Evolutionary conservation across 2,888 invertebrate genomes (phyloP).

Genomic region (Tiphia femorata): DNA sequence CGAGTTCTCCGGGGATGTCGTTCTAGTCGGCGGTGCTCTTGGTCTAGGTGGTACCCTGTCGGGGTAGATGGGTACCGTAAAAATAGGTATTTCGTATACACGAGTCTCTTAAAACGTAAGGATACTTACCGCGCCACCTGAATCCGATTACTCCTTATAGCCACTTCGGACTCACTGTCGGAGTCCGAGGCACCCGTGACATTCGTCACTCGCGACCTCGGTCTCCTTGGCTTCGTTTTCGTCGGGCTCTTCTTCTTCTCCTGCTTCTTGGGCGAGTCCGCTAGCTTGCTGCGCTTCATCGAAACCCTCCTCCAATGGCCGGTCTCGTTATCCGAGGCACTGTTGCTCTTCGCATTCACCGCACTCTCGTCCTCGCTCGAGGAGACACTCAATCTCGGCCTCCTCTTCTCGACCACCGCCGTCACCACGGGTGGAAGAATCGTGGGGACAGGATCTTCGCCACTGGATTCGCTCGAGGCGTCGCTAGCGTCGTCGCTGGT

Average conservation of each 20-base stretch:
- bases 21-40: constrained; percentile 57
- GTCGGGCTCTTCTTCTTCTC: constrained; percentile 61
- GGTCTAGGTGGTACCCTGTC: constrained; percentile 56
- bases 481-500: constrained; percentile 67
- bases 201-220: constrained; percentile 56
- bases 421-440: constrained; percentile 36
- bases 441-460: constrained; percentile 39
- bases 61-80: too few relatives aligned
- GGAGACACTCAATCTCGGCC: constrained; percentile 47
- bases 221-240: constrained; percentile 66
- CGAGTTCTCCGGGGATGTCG: constrained; percentile 65
- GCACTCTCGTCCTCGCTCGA: constrained; percentile 59
- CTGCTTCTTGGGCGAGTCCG: constrained; percentile 58
- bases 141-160: constrained; percentile 53
- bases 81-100: too few relatives aligned
- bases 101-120: neutral
- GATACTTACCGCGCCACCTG: constrained; percentile 47
- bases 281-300: constrained; percentile 55
- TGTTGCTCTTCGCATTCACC: constrained; percentile 37
- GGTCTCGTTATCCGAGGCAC: constrained; percentile 55
- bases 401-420: constrained; percentile 39
- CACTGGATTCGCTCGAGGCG: constrained; percentile 66
- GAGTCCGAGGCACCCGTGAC: constrained; percentile 58
- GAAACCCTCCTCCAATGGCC: constrained; percentile 54
- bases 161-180: constrained; percentile 61